Evolutionary conservation across 2,888 invertebrate genomes (phyloP).

Genomic region (Myopa tessellatipennis): DNA sequence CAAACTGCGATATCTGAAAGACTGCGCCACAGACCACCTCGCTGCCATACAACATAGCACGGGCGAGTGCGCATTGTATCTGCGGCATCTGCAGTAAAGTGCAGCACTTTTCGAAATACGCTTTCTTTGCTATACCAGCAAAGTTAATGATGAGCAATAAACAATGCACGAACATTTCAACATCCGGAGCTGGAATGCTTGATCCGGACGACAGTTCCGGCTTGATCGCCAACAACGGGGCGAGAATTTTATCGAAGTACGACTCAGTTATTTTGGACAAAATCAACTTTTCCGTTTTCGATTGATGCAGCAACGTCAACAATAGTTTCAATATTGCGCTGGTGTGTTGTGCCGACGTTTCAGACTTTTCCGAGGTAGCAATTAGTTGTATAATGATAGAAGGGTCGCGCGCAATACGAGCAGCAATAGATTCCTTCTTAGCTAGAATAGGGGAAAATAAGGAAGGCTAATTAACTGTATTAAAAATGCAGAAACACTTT

Average conservation of each 20-base stretch:
- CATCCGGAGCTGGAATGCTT: slow-evolving; percentile 52
- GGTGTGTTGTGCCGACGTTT: slow-evolving; percentile 55
- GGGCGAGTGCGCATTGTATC: slow-evolving; percentile 63
- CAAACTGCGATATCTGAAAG: slow-evolving; percentile 64
- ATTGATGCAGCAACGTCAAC: slow-evolving; percentile 57
- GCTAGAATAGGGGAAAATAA: slow-evolving; percentile 38
- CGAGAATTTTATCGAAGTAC: slow-evolving; percentile 65
- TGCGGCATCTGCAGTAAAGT: slow-evolving; percentile 58
- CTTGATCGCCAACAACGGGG: slow-evolving; percentile 55
- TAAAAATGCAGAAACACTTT: neutral
- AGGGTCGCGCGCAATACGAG: slow-evolving; percentile 58
- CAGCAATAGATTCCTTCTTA: slow-evolving; percentile 50
- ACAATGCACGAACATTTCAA: slow-evolving; percentile 62
- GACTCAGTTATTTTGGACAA: slow-evolving; percentile 64
- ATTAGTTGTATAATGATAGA: slow-evolving; percentile 57
- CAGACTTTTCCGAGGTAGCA: slow-evolving; percentile 56
- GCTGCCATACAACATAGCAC: slow-evolving; percentile 59
- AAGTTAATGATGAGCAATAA: slow-evolving; percentile 62
- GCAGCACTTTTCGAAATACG: slow-evolving; percentile 64
- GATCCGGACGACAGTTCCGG: slow-evolving; percentile 55
- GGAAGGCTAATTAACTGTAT: neutral
- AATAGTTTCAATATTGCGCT: slow-evolving; percentile 59
- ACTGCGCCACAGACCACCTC: slow-evolving; percentile 59
- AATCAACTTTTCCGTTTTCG: slow-evolving; percentile 63
- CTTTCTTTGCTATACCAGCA: slow-evolving; percentile 63